phyloP scores from a whole-genome alignment of 2,888 invertebrate species.

The Uloborus plumipes region DNA sequence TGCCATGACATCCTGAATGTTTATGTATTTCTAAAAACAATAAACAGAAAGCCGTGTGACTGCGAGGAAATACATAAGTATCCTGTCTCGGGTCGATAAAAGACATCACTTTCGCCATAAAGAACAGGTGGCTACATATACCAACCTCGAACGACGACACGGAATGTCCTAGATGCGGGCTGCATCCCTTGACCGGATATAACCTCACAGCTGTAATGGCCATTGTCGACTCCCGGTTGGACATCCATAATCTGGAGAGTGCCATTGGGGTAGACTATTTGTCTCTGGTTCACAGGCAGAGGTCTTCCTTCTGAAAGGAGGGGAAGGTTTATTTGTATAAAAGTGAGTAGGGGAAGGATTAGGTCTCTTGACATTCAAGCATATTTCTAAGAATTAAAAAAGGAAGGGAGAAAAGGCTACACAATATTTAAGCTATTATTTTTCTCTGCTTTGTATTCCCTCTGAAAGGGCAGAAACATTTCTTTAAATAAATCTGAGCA shows the following conservation, averaged over 20 bases:
- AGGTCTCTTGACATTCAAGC: too few species aligned
- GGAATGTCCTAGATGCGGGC: slow-evolving; percentile 54
- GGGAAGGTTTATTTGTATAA: background rate
- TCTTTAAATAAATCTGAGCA: too few species aligned
- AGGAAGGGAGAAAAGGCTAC: too few species aligned
- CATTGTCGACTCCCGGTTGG: slow-evolving; percentile 65
- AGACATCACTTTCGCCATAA: slow-evolving; percentile 19
- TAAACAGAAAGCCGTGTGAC: slow-evolving; percentile 6
- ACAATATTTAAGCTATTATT: too few species aligned
- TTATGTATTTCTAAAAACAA: background rate
- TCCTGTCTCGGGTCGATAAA: slow-evolving; percentile 27
- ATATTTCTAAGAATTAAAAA: too few species aligned
- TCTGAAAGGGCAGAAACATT: too few species aligned
- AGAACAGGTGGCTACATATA: slow-evolving; percentile 43
- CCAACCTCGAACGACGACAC: slow-evolving; percentile 55
- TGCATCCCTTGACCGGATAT: slow-evolving; percentile 52
- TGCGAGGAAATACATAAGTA: background rate
- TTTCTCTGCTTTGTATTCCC: too few species aligned
- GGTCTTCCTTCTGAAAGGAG: slow-evolving; percentile 60
- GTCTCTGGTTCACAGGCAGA: slow-evolving; percentile 63
- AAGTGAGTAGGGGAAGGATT: too few species aligned
- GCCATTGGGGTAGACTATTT: slow-evolving; percentile 65
- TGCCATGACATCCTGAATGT: background rate
- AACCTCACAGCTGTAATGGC: slow-evolving; percentile 65
- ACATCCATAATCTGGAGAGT: slow-evolving; percentile 65